A percentile compares a stretch with the other conserved stretches of the same genome.
These are phyloP conservation scores for Monochamus saltuarius DNA, from an alignment of 1,140 invertebrate genomes.

Conservation along the genomic window DNA sequence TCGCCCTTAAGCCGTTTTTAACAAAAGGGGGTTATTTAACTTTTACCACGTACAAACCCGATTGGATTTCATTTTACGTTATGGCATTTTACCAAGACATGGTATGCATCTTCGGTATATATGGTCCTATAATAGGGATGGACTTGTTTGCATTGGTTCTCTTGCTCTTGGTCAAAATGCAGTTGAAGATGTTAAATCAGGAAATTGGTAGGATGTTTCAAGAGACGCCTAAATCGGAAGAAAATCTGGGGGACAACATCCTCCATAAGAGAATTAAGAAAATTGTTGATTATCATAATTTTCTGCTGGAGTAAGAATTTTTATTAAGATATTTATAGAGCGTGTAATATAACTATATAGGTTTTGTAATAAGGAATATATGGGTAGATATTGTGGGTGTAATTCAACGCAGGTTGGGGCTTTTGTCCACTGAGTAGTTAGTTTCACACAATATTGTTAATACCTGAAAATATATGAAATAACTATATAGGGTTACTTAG, in stretches of 20 bases:
- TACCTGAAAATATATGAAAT: too few species aligned
- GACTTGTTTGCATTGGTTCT: background rate
- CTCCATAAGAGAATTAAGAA: conserved; percentile 4
- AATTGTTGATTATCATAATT: conserved; percentile 9
- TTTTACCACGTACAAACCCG: conserved; percentile 5
- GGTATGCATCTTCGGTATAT: background rate
- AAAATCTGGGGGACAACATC: background rate
- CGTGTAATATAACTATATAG: background rate
- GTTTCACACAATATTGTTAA: too few species aligned
- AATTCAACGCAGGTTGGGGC: too few species aligned
- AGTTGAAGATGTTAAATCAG: conserved; percentile 3
- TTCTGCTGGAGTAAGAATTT: background rate
- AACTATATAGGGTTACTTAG: background rate
- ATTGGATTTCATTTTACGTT: background rate
- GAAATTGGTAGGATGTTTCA: background rate
- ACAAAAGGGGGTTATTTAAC: background rate
- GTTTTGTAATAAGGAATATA: too few species aligned
- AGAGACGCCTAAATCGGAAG: background rate
- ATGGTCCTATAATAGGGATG: background rate
- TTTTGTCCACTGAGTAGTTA: too few species aligned
- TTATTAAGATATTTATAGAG: background rate
- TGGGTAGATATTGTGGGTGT: too few species aligned
- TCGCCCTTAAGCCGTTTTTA: background rate
- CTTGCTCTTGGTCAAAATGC: background rate
- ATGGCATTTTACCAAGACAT: background rate